Evolutionary conservation across 2,888 invertebrate genomes (phyloP), one percentile per base, ranked within the genome.

Genomic region (Malthinus flaveolus): DNA sequence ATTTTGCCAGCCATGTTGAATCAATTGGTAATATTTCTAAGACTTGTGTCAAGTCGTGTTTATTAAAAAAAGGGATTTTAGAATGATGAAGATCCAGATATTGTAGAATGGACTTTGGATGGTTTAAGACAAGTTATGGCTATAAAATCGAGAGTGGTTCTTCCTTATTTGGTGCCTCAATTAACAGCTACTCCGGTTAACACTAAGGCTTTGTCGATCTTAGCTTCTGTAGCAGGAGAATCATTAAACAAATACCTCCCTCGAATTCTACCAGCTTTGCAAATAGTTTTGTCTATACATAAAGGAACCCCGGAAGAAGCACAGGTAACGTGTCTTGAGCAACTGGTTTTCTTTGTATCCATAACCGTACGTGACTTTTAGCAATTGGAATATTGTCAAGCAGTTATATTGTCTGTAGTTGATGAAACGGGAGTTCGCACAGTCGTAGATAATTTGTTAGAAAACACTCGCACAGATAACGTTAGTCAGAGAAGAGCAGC

Each of bases 51-150:
- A 37, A 32, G 5, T 7, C 7, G 0, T 1, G 11, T 32, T 31
- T 7, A 7, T 45, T 45, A 31, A n/a, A 8, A 23, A 13, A 3
- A 10, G 5, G 13, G 72, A 47, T 70, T 74, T 50, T 71, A 85
- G 84, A 89, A 90, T 68, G 86, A 93, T 75, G 87, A 90, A 1
- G 89, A 96, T 80, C 84, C 87, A 0, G 85, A 84, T 13, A 80
- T 88, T 49, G 93, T 93, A 0, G 97, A 97, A 74, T 90, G 91
- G 73, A 93, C 97, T 7, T 83, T 99, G 64, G 98, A 99, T 77
- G 99, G 98, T 12, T 83, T 99, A 66, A 87, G 94, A 57, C 97
- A 97, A 84, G 93, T 99, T 36, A 96, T 99, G 95, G 90, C 93
- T 9, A 93, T 97, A 56, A 98, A 97, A 81, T 95, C 96, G 0